Base-by-base conservation (phyloP, 2,888 invertebrate species). In the Sinohyriopsis cumingii region DNA sequence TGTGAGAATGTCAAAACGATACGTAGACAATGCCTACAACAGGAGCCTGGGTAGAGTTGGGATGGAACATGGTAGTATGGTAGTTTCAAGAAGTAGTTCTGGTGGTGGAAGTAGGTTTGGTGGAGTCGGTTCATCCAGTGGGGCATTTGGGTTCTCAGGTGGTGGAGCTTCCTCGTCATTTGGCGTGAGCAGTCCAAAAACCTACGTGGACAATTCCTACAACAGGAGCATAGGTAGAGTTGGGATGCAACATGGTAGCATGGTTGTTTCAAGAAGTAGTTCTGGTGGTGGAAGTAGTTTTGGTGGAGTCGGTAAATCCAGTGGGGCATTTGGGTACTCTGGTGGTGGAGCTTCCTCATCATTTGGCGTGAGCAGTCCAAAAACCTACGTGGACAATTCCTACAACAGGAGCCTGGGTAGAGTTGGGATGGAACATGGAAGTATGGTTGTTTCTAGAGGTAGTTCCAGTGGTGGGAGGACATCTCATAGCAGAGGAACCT, bases 1-100 rank as follows among this genome's bases (percentile, higher is more conserved):
- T 45, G 5, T 45, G 15, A 45, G 45, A 45, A 45, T 45, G 45
- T 5, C 33, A 4, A 67, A 53, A 54, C n/a, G 24, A 18, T 73
- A 73, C 22, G 73, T 73, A 9, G 59, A 73, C 45, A 73, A 73
- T 20, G 22, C 67, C 18, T 61, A n/a, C 20, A 73, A 73, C 62
- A 25, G 69, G 20, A 60, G 66, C 20, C 7, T 67, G 7, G 69
- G 67, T 15, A 45, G 73, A 28, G 73, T 69, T 9, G 73, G 67
- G 0, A 73, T 69, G 73, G 25, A 60, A 1, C 54, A 63, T 45
- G 69, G 67, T 6, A 66, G 66, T n/a, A 67, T 73, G 63, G 55
- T 60, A 20, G 73, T 69, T 7, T 72, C 72, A 20, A 18, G 64
- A 19, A 54, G 22, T 15, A 45, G 63, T 25, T 54, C 63, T 45